Evolutionary conservation across 1,140 invertebrate species (phyloP), one percentile per base, ranked within the genome.

Genomic region (Ladona fulva): DNA sequence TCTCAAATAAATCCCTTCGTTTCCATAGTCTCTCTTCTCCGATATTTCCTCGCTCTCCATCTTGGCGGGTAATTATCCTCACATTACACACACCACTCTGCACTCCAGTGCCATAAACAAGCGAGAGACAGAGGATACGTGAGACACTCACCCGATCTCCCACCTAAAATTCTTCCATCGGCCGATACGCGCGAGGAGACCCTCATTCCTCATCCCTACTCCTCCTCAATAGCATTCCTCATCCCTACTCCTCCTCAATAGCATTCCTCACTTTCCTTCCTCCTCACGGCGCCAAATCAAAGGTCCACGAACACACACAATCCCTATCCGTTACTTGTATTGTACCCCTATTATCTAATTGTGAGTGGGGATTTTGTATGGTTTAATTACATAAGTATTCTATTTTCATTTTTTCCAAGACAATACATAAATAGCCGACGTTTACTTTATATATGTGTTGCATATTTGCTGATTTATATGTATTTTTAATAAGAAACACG

Each of bases 61-160:
- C 52, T 3, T 22, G 52, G 16, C 16, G 52, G 52, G 52, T 66
- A 66, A 66, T 66, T 66, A 66, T 66, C 52, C 52, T 66, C 52
- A 66, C 52, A 66, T 66, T 66, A 66, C 52, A 66, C 52, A 66
- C 52, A 66, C 52, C 52, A 66, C 52, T 66, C 12, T 66, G 52
- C 52, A 66, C 52, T 66, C 52, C 52, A 66, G 52, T 16, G 52
- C 52, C 52, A 66, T 66, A 66, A 66, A 66, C 52, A 66, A 66
- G 52, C 52, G 52, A 66, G 52, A 19, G 52, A 12, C 14, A 66
- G 52, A 3, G 52, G 52, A 66, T 16, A 66, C 52, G n/a, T 66
- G 52, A 66, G 52, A 66, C 52, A 66, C n/a, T 19, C 10, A 52
- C 44, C 44, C 52, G 52, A 12, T 6, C 12, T 12, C 14, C 52